Conservation (phyloP, 2,888 invertebrate species). For the Phaonia tiefii region DNA sequence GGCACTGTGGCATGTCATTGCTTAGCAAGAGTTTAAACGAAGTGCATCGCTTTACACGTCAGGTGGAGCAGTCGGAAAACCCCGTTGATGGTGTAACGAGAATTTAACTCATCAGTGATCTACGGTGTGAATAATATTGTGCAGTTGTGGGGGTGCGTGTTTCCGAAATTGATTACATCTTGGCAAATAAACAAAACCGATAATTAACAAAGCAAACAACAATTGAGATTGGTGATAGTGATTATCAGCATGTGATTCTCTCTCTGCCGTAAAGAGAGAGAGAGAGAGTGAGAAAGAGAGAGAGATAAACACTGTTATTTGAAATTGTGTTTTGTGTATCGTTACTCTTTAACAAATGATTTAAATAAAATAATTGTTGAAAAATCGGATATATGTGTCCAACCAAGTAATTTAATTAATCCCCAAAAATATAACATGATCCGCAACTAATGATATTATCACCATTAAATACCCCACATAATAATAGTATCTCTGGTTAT, state of each 20-base stretch:
- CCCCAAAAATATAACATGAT: neutral
- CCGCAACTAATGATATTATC: slow-evolving; percentile 15
- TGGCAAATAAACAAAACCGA: neutral
- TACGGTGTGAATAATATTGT: neutral
- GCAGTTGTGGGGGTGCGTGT: slow-evolving; percentile 56
- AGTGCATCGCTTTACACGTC: neutral
- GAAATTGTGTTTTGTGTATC: no score
- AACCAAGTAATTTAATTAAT: neutral
- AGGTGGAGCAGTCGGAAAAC: neutral
- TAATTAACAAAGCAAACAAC: neutral
- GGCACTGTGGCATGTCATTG: slow-evolving; percentile 24
- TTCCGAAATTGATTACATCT: slow-evolving; percentile 20
- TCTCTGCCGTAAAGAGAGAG: no score
- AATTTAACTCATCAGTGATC: neutral
- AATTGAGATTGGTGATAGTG: no score
- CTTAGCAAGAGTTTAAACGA: slow-evolving; percentile 34
- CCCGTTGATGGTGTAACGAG: neutral
- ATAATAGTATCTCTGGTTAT: no score
- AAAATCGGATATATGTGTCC: slow-evolving; percentile 5
- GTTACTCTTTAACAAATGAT: neutral
- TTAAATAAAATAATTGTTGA: slow-evolving; percentile 1
- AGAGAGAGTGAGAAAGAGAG: no score
- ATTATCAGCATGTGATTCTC: no score
- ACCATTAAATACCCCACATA: neutral
- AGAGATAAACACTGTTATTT: no score